Evolutionary conservation across 2,797 vertebrate genomes (phyloP).

Genomic region (Schizopygopsis pylzovi): DNA sequence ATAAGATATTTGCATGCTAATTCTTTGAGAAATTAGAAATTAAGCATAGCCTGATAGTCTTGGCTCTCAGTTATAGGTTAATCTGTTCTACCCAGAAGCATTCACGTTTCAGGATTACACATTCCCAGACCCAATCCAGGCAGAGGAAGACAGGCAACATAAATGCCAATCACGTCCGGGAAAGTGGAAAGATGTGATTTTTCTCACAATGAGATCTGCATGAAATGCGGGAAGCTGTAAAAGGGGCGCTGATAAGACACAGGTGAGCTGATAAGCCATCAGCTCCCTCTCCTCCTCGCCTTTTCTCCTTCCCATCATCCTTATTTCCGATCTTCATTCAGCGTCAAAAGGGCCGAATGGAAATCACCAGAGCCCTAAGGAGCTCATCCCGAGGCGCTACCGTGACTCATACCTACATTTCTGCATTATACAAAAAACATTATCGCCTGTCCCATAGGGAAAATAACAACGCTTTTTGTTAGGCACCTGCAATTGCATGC

Average conservation of each 20-base stretch:
- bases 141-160: conserved; percentile 22
- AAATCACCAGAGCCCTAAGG: conserved; percentile 27
- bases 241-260: conserved; percentile 33
- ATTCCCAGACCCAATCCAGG: conserved; percentile 31
- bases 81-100: conserved; percentile 41
- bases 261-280: conserved; percentile 49
- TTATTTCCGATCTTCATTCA: conserved; percentile 28
- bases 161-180: conserved; percentile 32
- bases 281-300: not conserved
- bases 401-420: conserved; percentile 38
- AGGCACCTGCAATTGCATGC: conserved; percentile 26
- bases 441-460: conserved; percentile 12
- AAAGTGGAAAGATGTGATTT: conserved; percentile 42
- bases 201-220: conserved; percentile 39
- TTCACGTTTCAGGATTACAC: conserved; percentile 47
- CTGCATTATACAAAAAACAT: conserved; percentile 28
- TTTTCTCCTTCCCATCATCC: conserved; percentile 14
- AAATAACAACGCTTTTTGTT: conserved; percentile 43
- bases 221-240: conserved; percentile 32
- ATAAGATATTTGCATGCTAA: conserved; percentile 14
- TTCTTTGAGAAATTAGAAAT: conserved; percentile 36
- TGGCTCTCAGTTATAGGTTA: conserved; percentile 43
- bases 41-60: conserved; percentile 37
- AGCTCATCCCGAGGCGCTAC: not conserved
- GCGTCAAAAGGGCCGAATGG: not conserved